A percentile compares a stretch with the other conserved stretches of the same genome.
Conservation (phyloP, 2,797 vertebrate genomes). For the Lycodopsis pacificus region DNA sequence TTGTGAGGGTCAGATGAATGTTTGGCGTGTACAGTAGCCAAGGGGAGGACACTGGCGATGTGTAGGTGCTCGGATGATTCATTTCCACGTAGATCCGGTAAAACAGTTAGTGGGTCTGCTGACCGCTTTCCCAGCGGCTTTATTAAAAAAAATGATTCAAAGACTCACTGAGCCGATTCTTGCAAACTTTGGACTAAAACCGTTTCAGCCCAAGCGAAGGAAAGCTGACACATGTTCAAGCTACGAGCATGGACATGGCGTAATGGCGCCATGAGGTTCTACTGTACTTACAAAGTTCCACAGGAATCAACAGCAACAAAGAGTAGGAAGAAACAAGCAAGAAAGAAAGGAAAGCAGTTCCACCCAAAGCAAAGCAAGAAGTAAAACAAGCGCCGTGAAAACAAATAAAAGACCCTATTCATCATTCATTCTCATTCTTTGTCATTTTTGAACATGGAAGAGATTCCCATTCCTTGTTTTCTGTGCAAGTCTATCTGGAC, state of each 20-base stretch:
- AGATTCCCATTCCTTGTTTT: slow-evolving; percentile 60
- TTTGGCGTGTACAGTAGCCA: slow-evolving; percentile 55
- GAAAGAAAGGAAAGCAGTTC: slow-evolving; percentile 73
- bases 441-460: slow-evolving; percentile 79
- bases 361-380: slow-evolving; percentile 79
- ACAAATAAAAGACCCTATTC: slow-evolving; percentile 66
- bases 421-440: slow-evolving; percentile 76
- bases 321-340: slow-evolving; percentile 76
- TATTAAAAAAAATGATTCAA: slow-evolving; percentile 53
- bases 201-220: slow-evolving; percentile 75
- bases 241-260: slow-evolving; percentile 73
- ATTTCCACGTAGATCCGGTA: slow-evolving; percentile 58
- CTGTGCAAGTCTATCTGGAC: slow-evolving; percentile 58
- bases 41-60: slow-evolving; percentile 47
- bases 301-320: slow-evolving; percentile 82
- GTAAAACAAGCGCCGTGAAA: slow-evolving; percentile 75
- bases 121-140: slow-evolving; percentile 56
- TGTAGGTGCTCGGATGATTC: slow-evolving; percentile 53
- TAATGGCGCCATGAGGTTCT: slow-evolving; percentile 76
- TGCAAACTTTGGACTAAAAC: slow-evolving; percentile 76
- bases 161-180: slow-evolving; percentile 83
- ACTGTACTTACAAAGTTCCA: slow-evolving; percentile 81
- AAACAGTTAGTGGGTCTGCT: slow-evolving; percentile 63
- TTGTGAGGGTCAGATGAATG: slow-evolving; percentile 65
- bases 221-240: slow-evolving; percentile 73